phyloP scores from a whole-genome alignment of 2,888 invertebrate genomes.

The Clunio marinus region DNA sequence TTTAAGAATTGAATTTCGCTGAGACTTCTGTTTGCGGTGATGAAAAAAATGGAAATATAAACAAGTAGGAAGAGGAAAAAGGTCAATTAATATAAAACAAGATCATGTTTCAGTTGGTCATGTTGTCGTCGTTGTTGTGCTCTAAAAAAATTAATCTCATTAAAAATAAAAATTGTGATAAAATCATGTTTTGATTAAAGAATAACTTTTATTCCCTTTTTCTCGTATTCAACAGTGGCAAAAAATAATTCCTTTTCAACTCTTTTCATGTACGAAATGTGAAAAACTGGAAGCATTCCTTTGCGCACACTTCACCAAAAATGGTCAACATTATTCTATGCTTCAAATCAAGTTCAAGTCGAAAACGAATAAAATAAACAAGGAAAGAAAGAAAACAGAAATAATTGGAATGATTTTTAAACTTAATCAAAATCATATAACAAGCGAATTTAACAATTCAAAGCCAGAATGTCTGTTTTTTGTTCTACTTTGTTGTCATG shows the following conservation, averaged over 20 bases:
- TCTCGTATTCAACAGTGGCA: background rate
- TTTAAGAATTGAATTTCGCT: no score
- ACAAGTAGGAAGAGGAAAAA: background rate
- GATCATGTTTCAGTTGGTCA: background rate
- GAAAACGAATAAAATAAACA: background rate
- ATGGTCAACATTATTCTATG: constrained; percentile 35
- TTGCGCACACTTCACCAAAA: constrained; percentile 33
- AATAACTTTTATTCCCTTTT: constrained; percentile 6
- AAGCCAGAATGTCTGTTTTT: background rate
- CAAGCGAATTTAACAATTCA: background rate
- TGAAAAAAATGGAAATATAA: background rate
- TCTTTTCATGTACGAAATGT: constrained; percentile 3
- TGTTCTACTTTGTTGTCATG: no score
- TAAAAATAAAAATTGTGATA: constrained; percentile 34
- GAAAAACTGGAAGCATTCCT: constrained; percentile 7
- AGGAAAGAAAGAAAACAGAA: background rate
- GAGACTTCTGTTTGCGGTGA: no score
- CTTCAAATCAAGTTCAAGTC: constrained; percentile 25
- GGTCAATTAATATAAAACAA: constrained; percentile 33
- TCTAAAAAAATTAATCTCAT: constrained; percentile 37
- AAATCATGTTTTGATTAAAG: constrained; percentile 30
- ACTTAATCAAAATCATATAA: constrained; percentile 18
- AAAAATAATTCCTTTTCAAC: constrained; percentile 8
- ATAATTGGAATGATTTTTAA: constrained; percentile 21
- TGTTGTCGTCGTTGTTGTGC: constrained; percentile 19